Conservation (phyloP, 2,113 vertebrate genomes). For the Guaruba guarouba region DNA sequence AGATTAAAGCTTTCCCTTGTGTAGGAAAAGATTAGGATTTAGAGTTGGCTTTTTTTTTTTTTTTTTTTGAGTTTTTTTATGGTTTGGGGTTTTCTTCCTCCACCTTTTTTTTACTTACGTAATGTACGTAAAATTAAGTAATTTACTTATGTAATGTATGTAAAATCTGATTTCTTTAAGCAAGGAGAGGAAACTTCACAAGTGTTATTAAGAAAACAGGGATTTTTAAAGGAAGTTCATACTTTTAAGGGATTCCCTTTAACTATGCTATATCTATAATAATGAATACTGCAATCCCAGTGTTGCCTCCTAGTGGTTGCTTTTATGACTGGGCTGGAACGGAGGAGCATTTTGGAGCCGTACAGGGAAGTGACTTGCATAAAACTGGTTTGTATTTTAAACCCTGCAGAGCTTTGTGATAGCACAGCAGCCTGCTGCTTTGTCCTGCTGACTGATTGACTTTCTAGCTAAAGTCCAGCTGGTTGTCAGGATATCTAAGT, state of each 20-base stretch:
- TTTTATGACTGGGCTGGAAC: background rate
- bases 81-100: background rate
- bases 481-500: background rate
- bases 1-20: conserved; percentile 46
- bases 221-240: background rate
- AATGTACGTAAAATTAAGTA: background rate
- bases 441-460: background rate
- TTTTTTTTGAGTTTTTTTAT: background rate
- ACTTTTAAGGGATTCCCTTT: background rate
- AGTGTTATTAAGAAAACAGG: background rate
- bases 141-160: background rate
- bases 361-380: background rate
- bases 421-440: background rate
- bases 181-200: background rate
- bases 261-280: background rate
- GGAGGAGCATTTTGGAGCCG: background rate
- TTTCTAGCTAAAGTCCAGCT: background rate
- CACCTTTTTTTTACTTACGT: background rate
- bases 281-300: background rate
- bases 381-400: background rate
- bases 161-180: background rate
- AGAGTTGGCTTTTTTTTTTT: background rate
- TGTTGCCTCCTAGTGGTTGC: background rate
- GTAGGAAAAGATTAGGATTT: conserved; percentile 15
- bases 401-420: background rate